Evolutionary conservation across 2,113 vertebrate species (phyloP).

Genomic region (Gobiocypris rarus): DNA sequence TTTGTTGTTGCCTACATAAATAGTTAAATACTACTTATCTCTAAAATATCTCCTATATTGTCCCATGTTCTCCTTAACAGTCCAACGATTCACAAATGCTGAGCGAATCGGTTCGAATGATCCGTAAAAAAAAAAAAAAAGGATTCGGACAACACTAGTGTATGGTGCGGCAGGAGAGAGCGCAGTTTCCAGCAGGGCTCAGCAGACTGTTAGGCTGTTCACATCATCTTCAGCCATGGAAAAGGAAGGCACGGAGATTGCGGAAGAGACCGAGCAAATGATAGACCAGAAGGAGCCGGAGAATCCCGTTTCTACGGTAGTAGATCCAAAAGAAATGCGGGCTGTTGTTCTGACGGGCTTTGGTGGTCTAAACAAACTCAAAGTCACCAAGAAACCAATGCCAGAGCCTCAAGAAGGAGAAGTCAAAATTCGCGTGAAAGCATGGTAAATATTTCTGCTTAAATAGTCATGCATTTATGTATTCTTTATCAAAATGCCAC

Average conservation of each 20-base stretch:
- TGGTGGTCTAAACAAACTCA: conserved; percentile 95
- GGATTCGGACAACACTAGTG: neutral
- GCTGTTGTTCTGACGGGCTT: conserved; percentile 90
- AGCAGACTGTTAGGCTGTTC: conserved; percentile 33
- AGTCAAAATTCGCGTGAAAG: conserved; percentile 96
- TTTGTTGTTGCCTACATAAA: neutral
- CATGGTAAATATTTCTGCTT: conserved; percentile 81
- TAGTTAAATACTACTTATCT: neutral
- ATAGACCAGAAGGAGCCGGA: conserved; percentile 82
- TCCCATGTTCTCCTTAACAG: neutral
- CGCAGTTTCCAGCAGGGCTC: conserved; percentile 21
- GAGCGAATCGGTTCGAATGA: conserved; percentile 13
- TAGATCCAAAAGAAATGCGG: conserved; percentile 90
- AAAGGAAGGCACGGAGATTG: conserved; percentile 86
- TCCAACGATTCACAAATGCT: neutral
- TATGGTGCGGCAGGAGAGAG: conserved; percentile 10
- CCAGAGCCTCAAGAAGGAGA: conserved; percentile 93
- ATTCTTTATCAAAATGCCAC: neutral
- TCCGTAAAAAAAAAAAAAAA: neutral
- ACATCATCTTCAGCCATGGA: conserved; percentile 77
- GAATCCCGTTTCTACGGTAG: conserved; percentile 66
- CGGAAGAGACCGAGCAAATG: conserved; percentile 93
- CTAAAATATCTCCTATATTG: neutral
- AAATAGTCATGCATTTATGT: neutral
- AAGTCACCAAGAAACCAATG: conserved; percentile 88